Percentiles rank a stretch among this genome's conserved stretches.
Evolutionary conservation across 2,888 invertebrate species (phyloP).

Genomic region (Torymus tubicola): DNA sequence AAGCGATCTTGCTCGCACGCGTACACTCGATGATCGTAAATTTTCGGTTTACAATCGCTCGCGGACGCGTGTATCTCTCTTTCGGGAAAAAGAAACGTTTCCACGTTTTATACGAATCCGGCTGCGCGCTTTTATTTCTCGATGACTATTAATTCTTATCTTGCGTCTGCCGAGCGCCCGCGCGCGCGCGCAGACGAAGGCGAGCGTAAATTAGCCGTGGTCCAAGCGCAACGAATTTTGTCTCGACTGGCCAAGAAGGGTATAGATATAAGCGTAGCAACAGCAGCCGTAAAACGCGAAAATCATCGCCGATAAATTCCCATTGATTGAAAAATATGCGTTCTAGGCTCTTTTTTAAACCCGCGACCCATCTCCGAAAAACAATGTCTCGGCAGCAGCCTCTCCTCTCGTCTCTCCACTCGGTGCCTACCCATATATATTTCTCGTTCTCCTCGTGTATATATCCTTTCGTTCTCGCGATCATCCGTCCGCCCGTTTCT

Average conservation of each 20-base stretch:
- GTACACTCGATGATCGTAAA: slow-evolving; percentile 33
- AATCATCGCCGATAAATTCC: slow-evolving; percentile 59
- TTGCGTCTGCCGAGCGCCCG: neutral
- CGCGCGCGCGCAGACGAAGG: neutral
- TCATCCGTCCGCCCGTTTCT: slow-evolving; percentile 60
- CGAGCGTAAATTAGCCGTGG: slow-evolving; percentile 49
- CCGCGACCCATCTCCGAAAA: slow-evolving; percentile 35
- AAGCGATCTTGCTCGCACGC: neutral
- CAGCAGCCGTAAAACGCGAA: slow-evolving; percentile 50
- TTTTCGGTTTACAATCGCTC: slow-evolving; percentile 66
- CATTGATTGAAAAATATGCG: slow-evolving; percentile 57
- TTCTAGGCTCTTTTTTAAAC: slow-evolving; percentile 41
- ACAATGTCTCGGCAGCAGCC: slow-evolving; percentile 43
- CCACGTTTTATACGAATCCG: slow-evolving; percentile 41
- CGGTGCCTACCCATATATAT: slow-evolving; percentile 49
- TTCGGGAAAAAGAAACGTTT: slow-evolving; percentile 42
- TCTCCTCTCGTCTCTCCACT: neutral
- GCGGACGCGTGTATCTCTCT: neutral
- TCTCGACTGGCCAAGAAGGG: neutral
- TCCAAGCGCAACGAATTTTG: slow-evolving; percentile 37
- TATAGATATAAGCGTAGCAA: neutral
- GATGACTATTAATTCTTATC: slow-evolving; percentile 45
- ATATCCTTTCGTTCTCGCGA: slow-evolving; percentile 13
- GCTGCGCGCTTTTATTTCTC: slow-evolving; percentile 30
- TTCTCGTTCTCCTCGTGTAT: slow-evolving; percentile 36